Evolutionary conservation across 2,113 vertebrate genomes (phyloP).

Genomic region (Plotosus lineatus): DNA sequence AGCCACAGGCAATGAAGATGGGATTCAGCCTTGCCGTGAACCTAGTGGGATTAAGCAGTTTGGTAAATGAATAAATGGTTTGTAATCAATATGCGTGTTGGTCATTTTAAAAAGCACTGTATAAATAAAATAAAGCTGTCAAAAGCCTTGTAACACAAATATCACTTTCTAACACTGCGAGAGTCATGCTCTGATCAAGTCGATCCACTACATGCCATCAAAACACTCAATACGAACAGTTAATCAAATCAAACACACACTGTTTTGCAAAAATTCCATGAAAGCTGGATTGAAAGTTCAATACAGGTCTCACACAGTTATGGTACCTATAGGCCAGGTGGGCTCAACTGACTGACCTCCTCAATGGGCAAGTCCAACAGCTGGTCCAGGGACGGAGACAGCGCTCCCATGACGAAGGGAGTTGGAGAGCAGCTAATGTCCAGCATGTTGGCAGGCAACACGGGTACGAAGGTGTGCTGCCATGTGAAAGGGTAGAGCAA

Average conservation of each 20-base stretch:
- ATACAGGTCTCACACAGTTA: neutral
- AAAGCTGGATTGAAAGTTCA: no score
- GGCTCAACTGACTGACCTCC: constrained; percentile 76
- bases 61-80: no score
- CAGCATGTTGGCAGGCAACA: constrained; percentile 91
- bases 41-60: no score
- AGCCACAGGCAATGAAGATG: no score
- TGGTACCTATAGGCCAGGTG: neutral
- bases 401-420: constrained; percentile 92
- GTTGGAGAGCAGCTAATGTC: constrained; percentile 97
- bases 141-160: neutral
- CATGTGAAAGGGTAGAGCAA: constrained; percentile 95
- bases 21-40: no score
- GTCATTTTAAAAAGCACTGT: neutral
- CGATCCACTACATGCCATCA: neutral
- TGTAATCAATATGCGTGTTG: no score
- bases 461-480: constrained; percentile 97
- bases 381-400: constrained; percentile 84
- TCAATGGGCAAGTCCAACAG: constrained; percentile 93
- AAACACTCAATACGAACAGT: neutral
- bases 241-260: neutral
- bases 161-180: neutral
- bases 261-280: neutral
- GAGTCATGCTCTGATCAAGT: no score
- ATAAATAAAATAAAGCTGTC: neutral